A percentile compares a stretch with the other conserved stretches of the same genome.
Conservation (phyloP, 2,888 invertebrate genomes). For the Ophion ventricosus region DNA sequence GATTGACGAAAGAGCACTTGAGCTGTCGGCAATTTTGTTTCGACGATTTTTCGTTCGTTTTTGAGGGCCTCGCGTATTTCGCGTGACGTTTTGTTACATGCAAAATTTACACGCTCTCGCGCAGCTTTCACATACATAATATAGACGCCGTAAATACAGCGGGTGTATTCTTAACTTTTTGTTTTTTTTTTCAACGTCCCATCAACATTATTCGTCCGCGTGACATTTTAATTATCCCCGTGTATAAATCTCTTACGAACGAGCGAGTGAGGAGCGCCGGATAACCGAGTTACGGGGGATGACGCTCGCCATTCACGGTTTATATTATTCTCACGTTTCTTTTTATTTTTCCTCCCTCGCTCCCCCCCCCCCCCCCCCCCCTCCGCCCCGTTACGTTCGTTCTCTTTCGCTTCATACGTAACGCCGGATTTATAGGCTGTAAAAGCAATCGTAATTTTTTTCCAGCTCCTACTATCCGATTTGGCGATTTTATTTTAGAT, state of each 20-base stretch:
- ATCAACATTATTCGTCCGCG: conserved; percentile 79
- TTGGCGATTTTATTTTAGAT: not conserved
- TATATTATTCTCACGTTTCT: conserved; percentile 57
- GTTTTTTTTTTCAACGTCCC: conserved; percentile 68
- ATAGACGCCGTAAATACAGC: conserved; percentile 41
- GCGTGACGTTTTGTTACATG: not conserved
- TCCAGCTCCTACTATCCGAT: conserved; percentile 15
- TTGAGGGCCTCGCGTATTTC: too few relatives aligned
- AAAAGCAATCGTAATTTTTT: conserved; percentile 37
- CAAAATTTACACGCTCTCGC: conserved; percentile 18
- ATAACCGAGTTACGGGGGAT: conserved; percentile 55
- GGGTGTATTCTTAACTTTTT: conserved; percentile 34
- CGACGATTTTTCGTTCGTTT: not conserved
- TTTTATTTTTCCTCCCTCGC: conserved; percentile 32
- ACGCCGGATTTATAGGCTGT: conserved; percentile 32
- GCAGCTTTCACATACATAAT: conserved; percentile 18
- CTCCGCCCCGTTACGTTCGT: not conserved
- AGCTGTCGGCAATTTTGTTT: not conserved
- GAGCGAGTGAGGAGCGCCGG: conserved; percentile 59
- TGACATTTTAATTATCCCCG: conserved; percentile 82
- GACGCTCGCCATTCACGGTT: conserved; percentile 59
- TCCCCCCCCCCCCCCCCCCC: too few relatives aligned
- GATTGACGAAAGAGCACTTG: too few relatives aligned
- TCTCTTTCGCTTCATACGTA: conserved; percentile 12
- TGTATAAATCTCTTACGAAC: conserved; percentile 76